Base-by-base conservation (phyloP, 2,888 invertebrate genomes). In the Torymus aiolomorphi region DNA sequence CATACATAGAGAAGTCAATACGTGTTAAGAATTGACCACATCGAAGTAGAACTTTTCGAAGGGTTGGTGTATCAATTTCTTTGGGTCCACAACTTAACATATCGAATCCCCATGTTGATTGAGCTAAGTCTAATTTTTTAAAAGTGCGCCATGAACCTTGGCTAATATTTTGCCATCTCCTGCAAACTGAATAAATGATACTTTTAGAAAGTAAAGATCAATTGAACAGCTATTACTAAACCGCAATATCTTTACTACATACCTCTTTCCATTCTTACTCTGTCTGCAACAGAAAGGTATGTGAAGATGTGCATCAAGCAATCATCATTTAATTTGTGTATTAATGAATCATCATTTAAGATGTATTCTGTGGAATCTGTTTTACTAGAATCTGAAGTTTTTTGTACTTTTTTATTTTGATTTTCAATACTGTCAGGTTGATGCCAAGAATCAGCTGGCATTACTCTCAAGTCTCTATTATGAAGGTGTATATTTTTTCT, bases 401-500 rank as follows among this genome's bases (percentile, higher is more conserved):
- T 83, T 80, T 84, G 85, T 49, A 84, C 78, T 81, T 84, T 86
- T 73, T 82, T 85, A 67, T 83, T 85, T 82, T 87, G 80, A 86
- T 88, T 84, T 82, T 89, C 90, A 10, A 91, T 89, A 52, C 81
- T 90, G 83, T 84, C 90, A 0, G 94, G 93, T 85, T 94, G 94
- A 86, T 93, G 93, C 93, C 93, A 93, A 77, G 92, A 92, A 85
- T 94, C 93, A 0, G 93, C 94, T 0, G 93, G 92, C 0, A 91
- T 91, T 75, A 93, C 92, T 83, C 90, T 90, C 63, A 94, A 87
- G 18, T 86, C 82, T 80, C 89, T 84, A 76, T 88, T 86, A 73
- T 90, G 89, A 14, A 91, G 83, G 72, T 84, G 83, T 76, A 90
- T 86, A 65, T 84, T 83, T 82, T 86, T 88, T 66, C 65, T 82